Evolutionary conservation across 2,113 vertebrate species (phyloP).

Genomic region (Stegastes partitus): DNA sequence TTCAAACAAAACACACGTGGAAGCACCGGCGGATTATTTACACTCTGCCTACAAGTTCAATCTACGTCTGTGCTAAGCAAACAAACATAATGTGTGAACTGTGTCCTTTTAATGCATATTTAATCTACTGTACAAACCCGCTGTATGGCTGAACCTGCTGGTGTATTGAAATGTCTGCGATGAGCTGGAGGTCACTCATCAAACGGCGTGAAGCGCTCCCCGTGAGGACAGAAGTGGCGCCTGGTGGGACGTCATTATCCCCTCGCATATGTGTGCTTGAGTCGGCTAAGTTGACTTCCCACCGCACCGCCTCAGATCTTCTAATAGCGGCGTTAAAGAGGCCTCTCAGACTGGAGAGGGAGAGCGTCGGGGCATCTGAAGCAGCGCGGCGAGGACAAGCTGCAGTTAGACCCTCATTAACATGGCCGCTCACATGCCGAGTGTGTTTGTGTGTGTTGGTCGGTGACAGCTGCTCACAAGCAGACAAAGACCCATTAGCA

Average conservation of each 20-base stretch:
- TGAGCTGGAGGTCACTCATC: slow-evolving; percentile 39
- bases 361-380: slow-evolving; percentile 23
- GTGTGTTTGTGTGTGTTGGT: slow-evolving; percentile 7
- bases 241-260: slow-evolving; percentile 59
- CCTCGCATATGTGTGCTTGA: slow-evolving; percentile 21
- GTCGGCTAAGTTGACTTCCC: slow-evolving; percentile 34
- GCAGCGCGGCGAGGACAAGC: slow-evolving; percentile 22
- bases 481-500: slow-evolving; percentile 45
- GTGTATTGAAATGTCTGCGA: not conserved
- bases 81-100: too few relatives aligned
- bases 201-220: slow-evolving; percentile 41
- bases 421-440: slow-evolving; percentile 15
- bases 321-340: slow-evolving; percentile 49
- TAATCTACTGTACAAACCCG: too few relatives aligned
- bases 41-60: not conserved
- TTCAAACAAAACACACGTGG: too few relatives aligned
- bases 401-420: slow-evolving; percentile 59
- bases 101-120: too few relatives aligned
- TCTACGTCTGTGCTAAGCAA: not conserved
- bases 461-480: slow-evolving; percentile 31
- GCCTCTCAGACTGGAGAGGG: slow-evolving; percentile 20
- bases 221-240: slow-evolving; percentile 22
- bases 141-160: not conserved
- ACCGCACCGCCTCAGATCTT: slow-evolving; percentile 27
- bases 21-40: not conserved